Conservation (phyloP, 1,140 invertebrate species). For the Melanaphis sacchari region DNA sequence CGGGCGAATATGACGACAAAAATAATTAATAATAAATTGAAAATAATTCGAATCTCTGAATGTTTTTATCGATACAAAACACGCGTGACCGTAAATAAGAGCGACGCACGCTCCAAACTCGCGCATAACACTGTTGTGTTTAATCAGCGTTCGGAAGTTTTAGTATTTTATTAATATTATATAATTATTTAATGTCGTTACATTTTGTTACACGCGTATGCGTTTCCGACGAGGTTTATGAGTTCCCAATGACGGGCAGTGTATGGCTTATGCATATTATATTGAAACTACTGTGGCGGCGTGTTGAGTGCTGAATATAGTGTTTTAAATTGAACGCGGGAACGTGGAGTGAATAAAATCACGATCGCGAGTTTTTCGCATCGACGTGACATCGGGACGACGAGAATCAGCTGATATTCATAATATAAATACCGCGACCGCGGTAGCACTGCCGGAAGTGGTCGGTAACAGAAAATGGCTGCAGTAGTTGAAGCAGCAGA, state of each 20-base stretch:
- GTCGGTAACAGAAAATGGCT: not conserved
- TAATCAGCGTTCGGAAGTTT: not conserved
- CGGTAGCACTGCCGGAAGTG: not conserved
- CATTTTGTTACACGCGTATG: not conserved
- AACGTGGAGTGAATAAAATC: not conserved
- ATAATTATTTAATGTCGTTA: not conserved
- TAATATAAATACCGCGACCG: not conserved
- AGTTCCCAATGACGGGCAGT: not conserved
- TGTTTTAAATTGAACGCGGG: not conserved
- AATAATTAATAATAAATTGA: not conserved
- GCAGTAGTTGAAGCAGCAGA: not conserved
- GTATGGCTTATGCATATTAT: too few species aligned
- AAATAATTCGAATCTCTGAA: conserved; percentile 9
- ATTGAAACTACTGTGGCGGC: not conserved
- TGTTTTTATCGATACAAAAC: not conserved
- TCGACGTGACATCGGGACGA: not conserved
- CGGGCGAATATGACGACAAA: too few species aligned
- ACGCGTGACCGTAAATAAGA: not conserved
- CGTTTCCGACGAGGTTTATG: too few species aligned
- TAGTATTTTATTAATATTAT: not conserved
- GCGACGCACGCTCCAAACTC: not conserved
- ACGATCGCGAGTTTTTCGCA: not conserved
- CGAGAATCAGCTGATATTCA: too few species aligned
- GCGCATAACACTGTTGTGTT: not conserved
- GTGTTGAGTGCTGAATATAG: not conserved